Percentiles rank a stretch among this genome's conserved stretches.
phyloP scores from a whole-genome alignment of 2,888 invertebrate species.

The Drosophila tripunctata region DNA sequence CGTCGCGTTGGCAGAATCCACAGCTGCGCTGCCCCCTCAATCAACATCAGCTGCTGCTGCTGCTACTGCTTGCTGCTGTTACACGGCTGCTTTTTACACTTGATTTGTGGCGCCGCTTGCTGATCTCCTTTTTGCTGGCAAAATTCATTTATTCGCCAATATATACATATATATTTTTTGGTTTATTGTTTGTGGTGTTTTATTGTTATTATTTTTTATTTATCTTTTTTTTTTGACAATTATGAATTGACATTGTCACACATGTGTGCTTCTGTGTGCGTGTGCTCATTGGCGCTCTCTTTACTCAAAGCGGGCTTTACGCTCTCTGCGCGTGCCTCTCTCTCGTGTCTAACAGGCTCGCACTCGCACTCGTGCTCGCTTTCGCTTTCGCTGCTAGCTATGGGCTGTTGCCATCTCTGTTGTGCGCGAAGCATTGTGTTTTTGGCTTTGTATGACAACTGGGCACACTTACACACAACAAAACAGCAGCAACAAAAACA shows the following conservation, averaged over 20 bases:
- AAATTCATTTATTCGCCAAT: constrained; percentile 30
- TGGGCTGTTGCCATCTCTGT: constrained; percentile 50
- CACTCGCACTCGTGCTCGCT: constrained; percentile 15
- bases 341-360: constrained; percentile 26
- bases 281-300: background rate
- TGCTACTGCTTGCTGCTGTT: constrained; percentile 17
- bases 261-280: constrained; percentile 36
- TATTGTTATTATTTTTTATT: constrained; percentile 11
- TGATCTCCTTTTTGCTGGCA: constrained; percentile 26
- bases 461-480: constrained; percentile 46
- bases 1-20: constrained; percentile 17
- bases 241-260: constrained; percentile 70
- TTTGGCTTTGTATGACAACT: constrained; percentile 36
- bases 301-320: constrained; percentile 10
- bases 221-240: constrained; percentile 47
- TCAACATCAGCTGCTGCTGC: constrained; percentile 19
- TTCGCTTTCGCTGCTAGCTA: constrained; percentile 22
- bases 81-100: constrained; percentile 31
- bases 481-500: constrained; percentile 13
- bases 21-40: constrained; percentile 44
- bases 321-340: constrained; percentile 55
- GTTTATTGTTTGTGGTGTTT: constrained; percentile 8
- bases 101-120: constrained; percentile 51
- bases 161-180: no score
- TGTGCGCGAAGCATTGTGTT: constrained; percentile 33